These are phyloP conservation scores for Lasiurus borealis DNA, from an alignment of 2,113 vertebrate species.

Conservation along the genomic window DNA sequence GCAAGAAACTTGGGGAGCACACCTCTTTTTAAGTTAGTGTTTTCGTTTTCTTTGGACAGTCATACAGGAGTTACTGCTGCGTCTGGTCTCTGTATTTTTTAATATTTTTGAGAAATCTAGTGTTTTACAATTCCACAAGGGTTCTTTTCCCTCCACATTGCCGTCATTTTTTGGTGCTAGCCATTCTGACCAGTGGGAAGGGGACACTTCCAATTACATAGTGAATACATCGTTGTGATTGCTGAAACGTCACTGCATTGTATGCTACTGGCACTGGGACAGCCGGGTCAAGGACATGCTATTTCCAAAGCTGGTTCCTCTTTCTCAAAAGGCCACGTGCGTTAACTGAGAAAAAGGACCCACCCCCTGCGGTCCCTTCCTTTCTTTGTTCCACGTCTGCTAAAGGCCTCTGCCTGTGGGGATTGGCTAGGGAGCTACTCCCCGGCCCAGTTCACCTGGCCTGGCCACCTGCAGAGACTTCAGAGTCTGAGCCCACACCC, in stretches of 20 bases:
- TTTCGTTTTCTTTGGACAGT: background rate
- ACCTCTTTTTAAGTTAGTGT: background rate
- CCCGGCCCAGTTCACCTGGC: too few relatives aligned
- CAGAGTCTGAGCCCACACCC: fast-evolving
- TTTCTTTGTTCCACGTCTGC: background rate
- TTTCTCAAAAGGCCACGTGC: background rate
- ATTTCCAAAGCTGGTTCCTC: background rate
- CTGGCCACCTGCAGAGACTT: background rate
- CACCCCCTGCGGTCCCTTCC: background rate
- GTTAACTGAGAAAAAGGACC: background rate
- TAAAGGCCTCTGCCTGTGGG: too few relatives aligned
- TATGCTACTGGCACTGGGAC: background rate
- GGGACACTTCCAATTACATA: background rate
- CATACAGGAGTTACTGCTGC: background rate
- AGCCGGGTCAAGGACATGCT: background rate
- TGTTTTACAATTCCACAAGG: background rate
- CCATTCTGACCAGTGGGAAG: background rate
- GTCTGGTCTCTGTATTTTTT: too few relatives aligned
- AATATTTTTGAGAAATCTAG: background rate
- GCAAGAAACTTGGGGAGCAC: too few relatives aligned
- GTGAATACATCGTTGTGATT: background rate
- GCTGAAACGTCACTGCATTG: fast-evolving
- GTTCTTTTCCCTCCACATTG: background rate
- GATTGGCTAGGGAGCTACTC: background rate
- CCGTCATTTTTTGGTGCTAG: background rate